Percentiles rank a stretch among this genome's conserved stretches.
Conservation (phyloP, 2,113 vertebrate genomes). For the Danio rerio region GRCz12tu NC_133190.1:17987001-17987500, state of each 20-base stretch:
- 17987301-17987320: not conserved
- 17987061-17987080: not conserved
- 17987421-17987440: slow-evolving; percentile 63
- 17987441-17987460: slow-evolving; percentile 57
- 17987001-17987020: no score
- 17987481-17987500: slow-evolving; percentile 61
- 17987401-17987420: slow-evolving; percentile 65
- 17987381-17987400: slow-evolving; percentile 57
- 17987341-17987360: slow-evolving; percentile 64
- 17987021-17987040: no score
- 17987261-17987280: slow-evolving; percentile 13
- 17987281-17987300: not conserved
- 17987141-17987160: slow-evolving; percentile 21
- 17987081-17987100: slow-evolving; percentile 14
- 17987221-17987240: slow-evolving; percentile 2
- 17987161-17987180: slow-evolving; percentile 12
- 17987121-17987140: not conserved
- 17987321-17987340: slow-evolving; percentile 27
- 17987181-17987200: not conserved
- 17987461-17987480: slow-evolving; percentile 60
- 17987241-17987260: slow-evolving; percentile 16
- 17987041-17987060: no score
- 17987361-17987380: slow-evolving; percentile 57
- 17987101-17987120: not conserved
- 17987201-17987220: slow-evolving; percentile 34